Evolutionary conservation across 1,140 invertebrate species (phyloP).

Genomic region (Drosophila simulans): DNA sequence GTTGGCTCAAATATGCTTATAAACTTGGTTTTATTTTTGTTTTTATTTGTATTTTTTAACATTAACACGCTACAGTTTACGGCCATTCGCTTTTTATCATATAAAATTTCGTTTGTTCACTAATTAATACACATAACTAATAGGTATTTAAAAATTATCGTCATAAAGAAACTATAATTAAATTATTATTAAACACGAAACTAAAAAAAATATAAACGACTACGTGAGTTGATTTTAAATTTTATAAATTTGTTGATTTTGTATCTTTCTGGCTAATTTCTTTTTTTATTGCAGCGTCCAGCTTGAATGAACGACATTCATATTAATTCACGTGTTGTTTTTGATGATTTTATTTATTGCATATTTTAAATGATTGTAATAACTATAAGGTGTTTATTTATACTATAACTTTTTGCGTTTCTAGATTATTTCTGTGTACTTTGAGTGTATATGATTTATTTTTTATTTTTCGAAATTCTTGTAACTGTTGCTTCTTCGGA

Average conservation of each 20-base stretch:
- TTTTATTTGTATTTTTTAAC: slow-evolving; percentile 58
- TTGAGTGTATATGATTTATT: slow-evolving; percentile 4
- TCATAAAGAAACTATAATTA: slow-evolving; percentile 57
- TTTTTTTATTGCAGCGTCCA: slow-evolving; percentile 34
- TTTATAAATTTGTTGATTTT: slow-evolving; percentile 11
- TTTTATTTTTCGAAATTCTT: neutral
- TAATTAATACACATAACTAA: slow-evolving; percentile 65
- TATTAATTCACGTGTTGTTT: slow-evolving; percentile 18
- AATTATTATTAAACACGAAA: slow-evolving; percentile 41
- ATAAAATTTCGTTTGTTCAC: slow-evolving; percentile 70
- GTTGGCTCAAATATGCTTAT: slow-evolving; percentile 55
- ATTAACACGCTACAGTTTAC: slow-evolving; percentile 75
- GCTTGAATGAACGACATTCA: slow-evolving; percentile 9
- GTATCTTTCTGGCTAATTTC: slow-evolving; percentile 21
- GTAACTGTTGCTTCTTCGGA: slow-evolving; percentile 19
- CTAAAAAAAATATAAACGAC: slow-evolving; percentile 35
- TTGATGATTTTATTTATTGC: slow-evolving; percentile 23
- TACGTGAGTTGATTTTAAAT: slow-evolving; percentile 34
- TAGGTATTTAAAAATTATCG: slow-evolving; percentile 65
- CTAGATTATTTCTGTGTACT: slow-evolving; percentile 23
- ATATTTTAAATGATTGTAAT: slow-evolving; percentile 29
- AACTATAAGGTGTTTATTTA: slow-evolving; percentile 35
- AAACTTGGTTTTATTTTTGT: slow-evolving; percentile 68
- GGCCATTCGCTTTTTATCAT: slow-evolving; percentile 55
- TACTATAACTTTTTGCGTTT: slow-evolving; percentile 16